A percentile compares a stretch with the other conserved stretches of the same genome.
These are phyloP conservation scores for Oreochromis aureus DNA, from an alignment of 2,113 vertebrate species.

Conservation along the genomic window DNA sequence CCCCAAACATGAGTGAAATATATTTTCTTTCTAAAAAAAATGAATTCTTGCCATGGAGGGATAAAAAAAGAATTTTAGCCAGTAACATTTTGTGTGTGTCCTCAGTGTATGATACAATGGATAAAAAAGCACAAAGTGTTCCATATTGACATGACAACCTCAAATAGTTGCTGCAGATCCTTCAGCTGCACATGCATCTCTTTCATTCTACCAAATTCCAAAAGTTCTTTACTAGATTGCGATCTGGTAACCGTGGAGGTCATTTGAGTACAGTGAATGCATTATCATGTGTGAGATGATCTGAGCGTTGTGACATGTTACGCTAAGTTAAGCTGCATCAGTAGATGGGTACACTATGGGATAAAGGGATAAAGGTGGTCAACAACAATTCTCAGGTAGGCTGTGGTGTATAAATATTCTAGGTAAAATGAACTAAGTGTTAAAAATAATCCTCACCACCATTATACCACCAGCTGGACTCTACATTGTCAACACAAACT, in stretches of 20 bases:
- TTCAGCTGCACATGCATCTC: neutral
- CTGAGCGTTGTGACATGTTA: neutral
- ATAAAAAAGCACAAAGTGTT: neutral
- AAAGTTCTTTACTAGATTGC: neutral
- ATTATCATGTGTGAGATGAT: neutral
- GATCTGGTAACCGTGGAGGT: neutral
- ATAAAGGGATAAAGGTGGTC: neutral
- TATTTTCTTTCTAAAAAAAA: too few species aligned
- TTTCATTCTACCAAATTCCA: neutral
- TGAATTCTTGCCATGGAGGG: too few species aligned
- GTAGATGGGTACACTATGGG: neutral
- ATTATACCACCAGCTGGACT: neutral
- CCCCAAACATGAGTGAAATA: too few species aligned
- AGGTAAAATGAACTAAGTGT: neutral
- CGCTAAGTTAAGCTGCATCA: neutral
- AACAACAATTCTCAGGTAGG: neutral
- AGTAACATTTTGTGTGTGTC: neutral
- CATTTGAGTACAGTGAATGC: neutral
- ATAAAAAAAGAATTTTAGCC: too few species aligned
- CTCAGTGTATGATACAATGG: neutral
- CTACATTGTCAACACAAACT: neutral
- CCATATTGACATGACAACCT: neutral
- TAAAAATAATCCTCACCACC: neutral
- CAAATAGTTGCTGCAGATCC: neutral
- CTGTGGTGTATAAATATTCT: neutral